Conservation (phyloP, 2,888 invertebrate genomes). For the Eupithecia dodoneata region DNA sequence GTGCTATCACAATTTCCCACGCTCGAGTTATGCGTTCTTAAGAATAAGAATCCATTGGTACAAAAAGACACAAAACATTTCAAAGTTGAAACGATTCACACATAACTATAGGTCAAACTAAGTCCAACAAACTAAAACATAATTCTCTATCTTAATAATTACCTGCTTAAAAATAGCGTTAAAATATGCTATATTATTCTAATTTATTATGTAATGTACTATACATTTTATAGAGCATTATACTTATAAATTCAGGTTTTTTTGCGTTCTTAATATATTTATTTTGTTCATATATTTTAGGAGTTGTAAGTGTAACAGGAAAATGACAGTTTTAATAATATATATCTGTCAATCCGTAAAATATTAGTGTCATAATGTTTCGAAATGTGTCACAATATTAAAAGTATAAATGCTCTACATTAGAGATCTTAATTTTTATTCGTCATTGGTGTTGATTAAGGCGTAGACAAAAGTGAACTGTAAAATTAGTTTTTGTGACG, state of each 20-base stretch:
- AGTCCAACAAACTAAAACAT: slow-evolving; percentile 3
- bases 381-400: background rate
- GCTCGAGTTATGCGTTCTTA: no score
- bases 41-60: background rate
- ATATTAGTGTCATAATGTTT: background rate
- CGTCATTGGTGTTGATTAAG: background rate
- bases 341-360: background rate
- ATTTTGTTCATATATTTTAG: background rate
- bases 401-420: slow-evolving; percentile 9
- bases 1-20: no score
- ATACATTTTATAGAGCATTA: slow-evolving; percentile 13
- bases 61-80: background rate
- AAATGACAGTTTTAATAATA: background rate
- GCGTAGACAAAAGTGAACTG: background rate
- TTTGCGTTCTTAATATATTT: background rate
- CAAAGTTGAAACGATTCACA: background rate
- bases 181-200: slow-evolving; percentile 4
- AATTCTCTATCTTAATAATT: slow-evolving; percentile 6
- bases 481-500: background rate
- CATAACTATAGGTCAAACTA: background rate
- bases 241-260: slow-evolving; percentile 4
- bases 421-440: background rate
- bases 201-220: slow-evolving; percentile 12
- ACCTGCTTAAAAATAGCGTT: slow-evolving; percentile 4
- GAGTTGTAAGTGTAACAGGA: background rate